Evolutionary conservation across 2,888 invertebrate species (phyloP).

Genomic region (Eugnorisma glareosa): DNA sequence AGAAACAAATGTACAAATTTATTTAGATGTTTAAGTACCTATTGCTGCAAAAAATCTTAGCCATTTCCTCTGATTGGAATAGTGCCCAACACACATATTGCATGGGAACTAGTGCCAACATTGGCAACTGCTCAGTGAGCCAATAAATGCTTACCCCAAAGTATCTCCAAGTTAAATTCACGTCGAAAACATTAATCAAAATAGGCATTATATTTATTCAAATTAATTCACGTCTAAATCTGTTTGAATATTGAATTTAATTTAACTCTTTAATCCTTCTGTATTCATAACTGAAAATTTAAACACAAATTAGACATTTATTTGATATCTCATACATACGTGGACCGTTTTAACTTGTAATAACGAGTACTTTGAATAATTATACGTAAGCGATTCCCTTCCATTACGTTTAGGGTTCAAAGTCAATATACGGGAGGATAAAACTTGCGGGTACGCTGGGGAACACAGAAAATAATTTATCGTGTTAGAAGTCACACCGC

Average conservation of each 20-base stretch:
- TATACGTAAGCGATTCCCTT: conserved; percentile 76
- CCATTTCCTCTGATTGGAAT: conserved; percentile 43
- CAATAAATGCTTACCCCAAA: conserved; percentile 42
- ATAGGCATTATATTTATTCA: conserved; percentile 28
- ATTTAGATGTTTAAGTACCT: conserved; percentile 11
- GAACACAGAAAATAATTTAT: background rate
- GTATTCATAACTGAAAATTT: conserved; percentile 54
- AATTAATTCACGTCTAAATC: conserved; percentile 51
- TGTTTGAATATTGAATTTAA: conserved; percentile 54
- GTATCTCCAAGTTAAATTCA: conserved; percentile 33
- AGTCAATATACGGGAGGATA: conserved; percentile 47
- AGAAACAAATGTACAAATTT: conserved; percentile 16
- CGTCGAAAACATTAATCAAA: conserved; percentile 48
- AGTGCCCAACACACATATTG: conserved; percentile 57
- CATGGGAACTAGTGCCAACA: conserved; percentile 37
- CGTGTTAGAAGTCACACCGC: background rate
- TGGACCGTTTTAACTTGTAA: conserved; percentile 62
- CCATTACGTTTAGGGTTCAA: conserved; percentile 64
- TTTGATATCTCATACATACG: conserved; percentile 64
- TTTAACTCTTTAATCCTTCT: conserved; percentile 55
- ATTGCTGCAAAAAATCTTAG: conserved; percentile 37
- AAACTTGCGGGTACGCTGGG: conserved; percentile 1
- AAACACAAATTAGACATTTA: conserved; percentile 63
- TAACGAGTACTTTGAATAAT: conserved; percentile 74
- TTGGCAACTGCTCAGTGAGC: conserved; percentile 38